Evolutionary conservation across 2,797 vertebrate genomes (phyloP).

Genomic region (Squalus acanthias): DNA sequence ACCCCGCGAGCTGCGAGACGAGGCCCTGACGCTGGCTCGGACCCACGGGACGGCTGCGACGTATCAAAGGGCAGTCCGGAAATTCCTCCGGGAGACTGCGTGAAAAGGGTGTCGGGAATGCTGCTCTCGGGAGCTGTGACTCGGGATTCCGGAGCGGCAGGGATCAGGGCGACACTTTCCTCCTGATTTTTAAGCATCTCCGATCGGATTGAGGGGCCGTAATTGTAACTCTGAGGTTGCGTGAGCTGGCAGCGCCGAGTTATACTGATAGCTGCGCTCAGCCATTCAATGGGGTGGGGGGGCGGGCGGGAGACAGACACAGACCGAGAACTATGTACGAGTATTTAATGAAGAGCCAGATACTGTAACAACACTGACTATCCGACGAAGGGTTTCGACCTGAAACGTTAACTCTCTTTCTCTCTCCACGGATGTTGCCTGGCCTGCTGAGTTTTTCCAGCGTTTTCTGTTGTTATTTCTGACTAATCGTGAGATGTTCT

Average conservation of each 20-base stretch:
- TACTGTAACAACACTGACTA: background rate
- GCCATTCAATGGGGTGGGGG: background rate
- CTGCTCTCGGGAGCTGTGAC: slow-evolving; percentile 14
- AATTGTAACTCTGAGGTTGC: background rate
- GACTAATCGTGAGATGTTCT: background rate
- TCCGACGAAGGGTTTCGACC: too few species aligned
- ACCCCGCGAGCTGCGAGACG: slow-evolving; percentile 49
- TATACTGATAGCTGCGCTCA: background rate
- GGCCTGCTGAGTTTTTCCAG: too few species aligned
- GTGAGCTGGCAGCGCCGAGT: background rate
- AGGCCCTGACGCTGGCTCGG: slow-evolving; percentile 62
- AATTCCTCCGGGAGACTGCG: slow-evolving; percentile 41
- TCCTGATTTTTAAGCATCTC: background rate
- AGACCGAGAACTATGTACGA: background rate
- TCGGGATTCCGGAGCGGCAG: slow-evolving; percentile 16
- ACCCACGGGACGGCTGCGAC: slow-evolving; percentile 49
- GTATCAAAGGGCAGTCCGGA: slow-evolving; percentile 47
- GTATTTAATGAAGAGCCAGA: background rate
- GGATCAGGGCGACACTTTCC: slow-evolving; percentile 48
- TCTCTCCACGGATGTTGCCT: too few species aligned
- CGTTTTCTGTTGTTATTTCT: too few species aligned
- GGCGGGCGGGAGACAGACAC: background rate
- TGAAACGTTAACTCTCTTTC: too few species aligned
- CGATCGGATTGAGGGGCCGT: slow-evolving; percentile 40
- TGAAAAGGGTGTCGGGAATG: slow-evolving; percentile 34